phyloP scores from a whole-genome alignment of 1,140 invertebrate genomes.

The Battus philenor region DNA sequence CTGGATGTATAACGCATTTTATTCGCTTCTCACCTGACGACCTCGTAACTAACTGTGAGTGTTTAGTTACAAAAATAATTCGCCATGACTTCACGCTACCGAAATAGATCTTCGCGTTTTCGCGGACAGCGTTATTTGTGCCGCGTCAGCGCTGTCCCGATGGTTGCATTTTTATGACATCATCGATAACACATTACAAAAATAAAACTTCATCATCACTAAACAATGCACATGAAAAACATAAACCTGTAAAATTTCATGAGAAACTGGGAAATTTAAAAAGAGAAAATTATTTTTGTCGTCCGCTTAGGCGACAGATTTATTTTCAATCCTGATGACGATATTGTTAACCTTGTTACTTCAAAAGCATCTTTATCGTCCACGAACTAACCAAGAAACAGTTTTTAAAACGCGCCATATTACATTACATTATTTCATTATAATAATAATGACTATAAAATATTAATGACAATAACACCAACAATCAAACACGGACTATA shows the following conservation, averaged over 20 bases:
- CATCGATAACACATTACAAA: neutral
- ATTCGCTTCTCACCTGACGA: constrained; percentile 55
- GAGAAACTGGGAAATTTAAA: constrained; percentile 3
- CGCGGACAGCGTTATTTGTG: constrained; percentile 25
- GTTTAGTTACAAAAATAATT: constrained; percentile 63
- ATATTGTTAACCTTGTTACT: constrained; percentile 60
- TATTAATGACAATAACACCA: too few species aligned
- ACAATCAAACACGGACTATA: neutral
- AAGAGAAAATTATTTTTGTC: constrained; percentile 40
- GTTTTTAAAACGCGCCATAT: constrained; percentile 17
- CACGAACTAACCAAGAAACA: constrained; percentile 28
- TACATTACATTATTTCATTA: too few species aligned
- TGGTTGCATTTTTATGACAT: constrained; percentile 6
- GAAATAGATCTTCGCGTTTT: constrained; percentile 57
- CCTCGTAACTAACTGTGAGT: constrained; percentile 61
- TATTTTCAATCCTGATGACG: constrained; percentile 68
- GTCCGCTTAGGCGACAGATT: constrained; percentile 30
- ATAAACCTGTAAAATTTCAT: neutral
- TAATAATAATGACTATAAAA: too few species aligned
- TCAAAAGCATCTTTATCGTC: constrained; percentile 43
- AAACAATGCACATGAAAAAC: neutral
- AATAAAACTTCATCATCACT: neutral
- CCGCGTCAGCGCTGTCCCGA: neutral
- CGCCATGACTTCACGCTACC: constrained; percentile 59
- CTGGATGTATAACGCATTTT: constrained; percentile 36